These are phyloP conservation scores for Amblyraja radiata DNA, from an alignment of 2,797 vertebrate species.

Conservation along the genomic window DNA sequence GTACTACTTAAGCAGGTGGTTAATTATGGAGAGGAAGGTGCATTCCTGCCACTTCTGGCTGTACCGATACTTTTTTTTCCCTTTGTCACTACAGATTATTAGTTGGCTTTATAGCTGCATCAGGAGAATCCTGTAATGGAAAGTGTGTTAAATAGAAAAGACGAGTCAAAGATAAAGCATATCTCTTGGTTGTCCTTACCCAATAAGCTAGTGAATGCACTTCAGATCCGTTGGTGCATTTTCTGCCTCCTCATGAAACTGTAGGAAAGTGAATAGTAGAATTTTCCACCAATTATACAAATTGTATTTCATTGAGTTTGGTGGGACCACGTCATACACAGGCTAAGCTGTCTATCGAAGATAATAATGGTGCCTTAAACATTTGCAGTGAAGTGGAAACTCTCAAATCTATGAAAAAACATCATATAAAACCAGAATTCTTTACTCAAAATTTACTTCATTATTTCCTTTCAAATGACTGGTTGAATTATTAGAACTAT, in stretches of 20 bases:
- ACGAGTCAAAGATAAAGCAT: background rate
- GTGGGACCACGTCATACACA: background rate
- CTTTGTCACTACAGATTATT: background rate
- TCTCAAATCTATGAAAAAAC: background rate
- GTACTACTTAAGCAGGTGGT: background rate
- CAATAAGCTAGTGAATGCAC: background rate
- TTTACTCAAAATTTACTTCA: background rate
- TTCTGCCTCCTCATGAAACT: background rate
- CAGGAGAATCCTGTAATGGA: background rate
- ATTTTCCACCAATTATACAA: background rate
- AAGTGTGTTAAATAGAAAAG: background rate
- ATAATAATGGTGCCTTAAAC: background rate
- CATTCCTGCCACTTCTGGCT: background rate
- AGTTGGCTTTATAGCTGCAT: background rate
- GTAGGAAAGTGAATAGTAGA: background rate
- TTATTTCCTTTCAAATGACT: background rate
- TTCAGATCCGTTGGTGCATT: background rate
- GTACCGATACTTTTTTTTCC: background rate
- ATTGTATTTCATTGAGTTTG: background rate
- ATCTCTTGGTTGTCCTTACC: background rate
- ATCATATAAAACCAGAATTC: background rate
- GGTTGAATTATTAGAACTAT: background rate
- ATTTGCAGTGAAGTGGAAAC: background rate
- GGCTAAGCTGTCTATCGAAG: background rate
- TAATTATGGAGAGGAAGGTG: background rate